Percentiles rank a stretch among this genome's conserved stretches.
phyloP scores from a whole-genome alignment of 2,113 vertebrate species.

The Pangasianodon gigas region DNA sequence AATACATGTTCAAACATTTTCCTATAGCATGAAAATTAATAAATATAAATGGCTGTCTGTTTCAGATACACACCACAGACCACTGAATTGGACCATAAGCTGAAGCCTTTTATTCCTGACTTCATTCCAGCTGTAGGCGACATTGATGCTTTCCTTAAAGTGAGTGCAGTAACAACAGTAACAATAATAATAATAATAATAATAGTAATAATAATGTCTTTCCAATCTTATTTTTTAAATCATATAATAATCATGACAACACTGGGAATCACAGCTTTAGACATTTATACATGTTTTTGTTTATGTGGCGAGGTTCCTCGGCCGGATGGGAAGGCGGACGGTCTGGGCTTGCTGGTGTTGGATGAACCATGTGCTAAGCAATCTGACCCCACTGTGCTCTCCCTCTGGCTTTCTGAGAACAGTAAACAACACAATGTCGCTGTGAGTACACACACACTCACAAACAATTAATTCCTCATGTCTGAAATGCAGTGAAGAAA shows the following conservation, averaged over 20 bases:
- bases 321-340: slow-evolving; percentile 81
- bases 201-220: not conserved
- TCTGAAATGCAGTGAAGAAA: not conserved
- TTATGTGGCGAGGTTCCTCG: slow-evolving; percentile 80
- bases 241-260: too few species aligned
- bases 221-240: not conserved
- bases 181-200: not conserved
- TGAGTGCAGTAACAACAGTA: slow-evolving; percentile 50
- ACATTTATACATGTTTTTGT: not conserved
- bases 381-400: slow-evolving; percentile 90
- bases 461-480: not conserved
- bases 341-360: slow-evolving; percentile 85
- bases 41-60: not conserved
- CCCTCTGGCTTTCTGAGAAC: slow-evolving; percentile 90
- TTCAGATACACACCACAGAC: slow-evolving; percentile 85
- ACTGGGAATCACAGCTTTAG: not conserved
- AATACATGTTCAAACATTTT: not conserved
- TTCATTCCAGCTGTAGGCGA: slow-evolving; percentile 96
- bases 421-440: slow-evolving; percentile 86
- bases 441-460: slow-evolving; percentile 65
- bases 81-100: slow-evolving; percentile 85
- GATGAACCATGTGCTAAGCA: slow-evolving; percentile 94
- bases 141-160: slow-evolving; percentile 97
- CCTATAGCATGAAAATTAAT: not conserved
- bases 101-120: slow-evolving; percentile 96